Conservation (phyloP, 1,140 invertebrate genomes). For the Habropoda laboriosa region DNA sequence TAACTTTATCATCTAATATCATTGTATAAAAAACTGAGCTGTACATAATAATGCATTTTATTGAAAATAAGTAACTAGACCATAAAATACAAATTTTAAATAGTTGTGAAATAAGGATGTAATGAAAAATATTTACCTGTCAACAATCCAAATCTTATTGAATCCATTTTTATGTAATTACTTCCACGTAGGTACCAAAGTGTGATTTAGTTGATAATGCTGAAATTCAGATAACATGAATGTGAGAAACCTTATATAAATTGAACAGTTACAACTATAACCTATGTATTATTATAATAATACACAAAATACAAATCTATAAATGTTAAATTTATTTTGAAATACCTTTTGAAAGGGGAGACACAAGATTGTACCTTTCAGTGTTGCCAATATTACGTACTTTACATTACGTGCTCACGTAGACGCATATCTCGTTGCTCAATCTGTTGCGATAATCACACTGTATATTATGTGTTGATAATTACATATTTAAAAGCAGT, state of each 20-base stretch:
- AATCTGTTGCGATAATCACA: background rate
- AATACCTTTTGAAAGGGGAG: background rate
- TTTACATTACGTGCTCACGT: background rate
- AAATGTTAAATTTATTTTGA: background rate
- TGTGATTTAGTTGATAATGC: background rate
- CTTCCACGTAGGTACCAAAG: background rate
- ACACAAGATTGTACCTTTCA: conserved; percentile 1
- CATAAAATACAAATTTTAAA: too few species aligned
- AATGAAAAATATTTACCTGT: conserved; percentile 62
- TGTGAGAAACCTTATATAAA: background rate
- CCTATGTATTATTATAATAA: background rate
- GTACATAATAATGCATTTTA: background rate
- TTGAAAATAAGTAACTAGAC: background rate
- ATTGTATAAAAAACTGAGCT: too few species aligned
- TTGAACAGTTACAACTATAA: background rate
- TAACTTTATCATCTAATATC: conserved; percentile 1
- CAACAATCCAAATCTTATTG: conserved; percentile 71
- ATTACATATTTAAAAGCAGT: too few species aligned
- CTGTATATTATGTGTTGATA: too few species aligned
- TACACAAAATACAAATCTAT: background rate
- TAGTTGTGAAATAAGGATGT: background rate
- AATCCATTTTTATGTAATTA: conserved; percentile 49
- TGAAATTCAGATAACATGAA: background rate
- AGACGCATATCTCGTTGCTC: background rate
- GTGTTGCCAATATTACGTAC: conserved; percentile 3